Evolutionary conservation across 64 coral and sea anemone species (phyloP).

Genomic region (Dendronephthya gigantea): DNA sequence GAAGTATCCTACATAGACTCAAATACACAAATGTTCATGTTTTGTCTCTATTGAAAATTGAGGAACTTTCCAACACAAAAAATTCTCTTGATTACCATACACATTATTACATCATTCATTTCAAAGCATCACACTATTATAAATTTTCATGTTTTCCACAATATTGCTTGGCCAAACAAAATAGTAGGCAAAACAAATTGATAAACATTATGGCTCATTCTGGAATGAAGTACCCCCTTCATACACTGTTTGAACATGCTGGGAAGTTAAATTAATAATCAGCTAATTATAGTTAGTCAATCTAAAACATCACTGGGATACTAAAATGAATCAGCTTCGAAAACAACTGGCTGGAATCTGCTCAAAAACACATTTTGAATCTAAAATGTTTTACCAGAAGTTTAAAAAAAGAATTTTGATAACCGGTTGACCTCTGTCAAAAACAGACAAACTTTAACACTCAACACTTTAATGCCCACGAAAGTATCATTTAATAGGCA

Average conservation of each 20-base stretch:
- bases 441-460: background rate
- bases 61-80: too few relatives aligned
- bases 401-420: background rate
- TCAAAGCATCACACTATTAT: background rate
- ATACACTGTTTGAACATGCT: background rate
- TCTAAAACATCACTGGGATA: background rate
- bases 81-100: too few relatives aligned
- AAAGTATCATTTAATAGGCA: too few relatives aligned
- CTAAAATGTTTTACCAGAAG: background rate
- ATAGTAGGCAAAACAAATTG: background rate
- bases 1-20: too few relatives aligned
- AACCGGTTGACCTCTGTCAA: background rate
- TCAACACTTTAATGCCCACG: background rate
- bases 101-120: too few relatives aligned
- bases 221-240: background rate
- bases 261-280: background rate
- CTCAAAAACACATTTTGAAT: background rate
- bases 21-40: too few relatives aligned
- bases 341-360: background rate
- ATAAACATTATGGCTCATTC: background rate
- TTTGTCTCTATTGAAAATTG: too few relatives aligned
- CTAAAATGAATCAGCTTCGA: background rate
- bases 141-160: background rate
- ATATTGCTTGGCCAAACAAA: background rate
- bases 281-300: background rate